Evolutionary conservation across 2,888 invertebrate genomes (phyloP).

Genomic region (Callinectes sapidus): DNA sequence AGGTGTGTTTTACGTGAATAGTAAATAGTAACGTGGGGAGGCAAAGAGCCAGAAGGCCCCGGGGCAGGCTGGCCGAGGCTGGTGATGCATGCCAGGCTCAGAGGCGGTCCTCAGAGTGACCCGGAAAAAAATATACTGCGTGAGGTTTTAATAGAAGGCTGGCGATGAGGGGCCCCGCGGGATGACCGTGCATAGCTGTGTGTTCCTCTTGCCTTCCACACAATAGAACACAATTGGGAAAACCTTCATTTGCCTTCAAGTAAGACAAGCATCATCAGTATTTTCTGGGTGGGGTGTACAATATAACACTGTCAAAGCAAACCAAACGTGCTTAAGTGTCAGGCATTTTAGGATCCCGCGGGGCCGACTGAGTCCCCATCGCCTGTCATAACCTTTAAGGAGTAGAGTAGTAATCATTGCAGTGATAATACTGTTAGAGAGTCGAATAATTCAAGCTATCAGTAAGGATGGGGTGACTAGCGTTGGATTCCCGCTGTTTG

Average conservation of each 20-base stretch:
- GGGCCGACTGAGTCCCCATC: constrained; percentile 28
- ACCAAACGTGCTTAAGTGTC: not conserved
- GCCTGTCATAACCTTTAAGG: constrained; percentile 19
- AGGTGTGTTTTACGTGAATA: constrained; percentile 7
- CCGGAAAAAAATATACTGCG: constrained; percentile 25
- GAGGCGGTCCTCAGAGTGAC: constrained; percentile 34
- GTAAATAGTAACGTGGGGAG: constrained; percentile 28
- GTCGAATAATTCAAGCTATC: constrained; percentile 14
- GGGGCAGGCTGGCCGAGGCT: constrained; percentile 31
- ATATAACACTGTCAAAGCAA: not conserved
- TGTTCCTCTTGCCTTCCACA: not conserved
- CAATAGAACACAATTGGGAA: not conserved
- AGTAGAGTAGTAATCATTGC: constrained; percentile 14
- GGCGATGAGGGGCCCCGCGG: constrained; percentile 2
- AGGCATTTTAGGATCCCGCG: not conserved
- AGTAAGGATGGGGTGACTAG: constrained; percentile 30
- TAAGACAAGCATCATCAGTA: too few species aligned
- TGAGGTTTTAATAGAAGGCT: constrained; percentile 22
- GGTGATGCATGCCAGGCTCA: constrained; percentile 35
- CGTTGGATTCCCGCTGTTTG: not conserved
- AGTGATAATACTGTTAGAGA: not conserved
- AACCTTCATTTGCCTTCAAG: too few species aligned
- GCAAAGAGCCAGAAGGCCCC: constrained; percentile 26
- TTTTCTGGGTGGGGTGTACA: not conserved
- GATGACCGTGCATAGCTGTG: constrained; percentile 1